Percentiles rank a stretch among this genome's conserved stretches.
Conservation (phyloP, 2,888 invertebrate genomes). For the Argyra leucocephala region DNA sequence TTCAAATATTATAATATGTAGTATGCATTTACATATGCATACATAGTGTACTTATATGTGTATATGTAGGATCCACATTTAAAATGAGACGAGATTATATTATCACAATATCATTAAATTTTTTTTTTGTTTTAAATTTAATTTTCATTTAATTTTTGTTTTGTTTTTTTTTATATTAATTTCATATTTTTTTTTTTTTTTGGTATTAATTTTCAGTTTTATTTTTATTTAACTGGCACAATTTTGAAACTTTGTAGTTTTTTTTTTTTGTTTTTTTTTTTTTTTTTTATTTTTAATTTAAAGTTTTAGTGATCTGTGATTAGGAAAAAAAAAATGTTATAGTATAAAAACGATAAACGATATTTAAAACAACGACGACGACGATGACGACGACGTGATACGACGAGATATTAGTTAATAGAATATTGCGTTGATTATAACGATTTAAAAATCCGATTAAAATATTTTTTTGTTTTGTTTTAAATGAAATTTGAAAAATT, state of each 20-base stretch:
- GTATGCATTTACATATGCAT: not conserved
- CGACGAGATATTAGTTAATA: not conserved
- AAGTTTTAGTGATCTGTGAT: not conserved
- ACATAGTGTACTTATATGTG: not conserved
- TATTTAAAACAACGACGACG: not conserved
- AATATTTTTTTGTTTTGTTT: not conserved
- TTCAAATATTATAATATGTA: too few species aligned
- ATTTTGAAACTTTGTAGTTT: not conserved
- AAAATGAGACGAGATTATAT: not conserved
- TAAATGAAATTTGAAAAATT: not conserved
- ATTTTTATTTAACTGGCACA: not conserved
- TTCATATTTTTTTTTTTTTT: not conserved
- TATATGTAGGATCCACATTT: not conserved
- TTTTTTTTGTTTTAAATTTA: not conserved
- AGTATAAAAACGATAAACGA: not conserved
- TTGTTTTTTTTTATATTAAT: not conserved
- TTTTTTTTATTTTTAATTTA: not conserved
- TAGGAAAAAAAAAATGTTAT: not conserved
- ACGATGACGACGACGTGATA: too few species aligned
- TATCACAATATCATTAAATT: not conserved
- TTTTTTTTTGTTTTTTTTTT: not conserved
- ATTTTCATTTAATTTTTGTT: not conserved
- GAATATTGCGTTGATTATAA: not conserved
- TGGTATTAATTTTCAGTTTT: not conserved
- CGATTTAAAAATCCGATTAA: not conserved